These are phyloP conservation scores for Thamnaconus septentrionalis DNA, from an alignment of 2,113 vertebrate genomes.

Conservation along the genomic window DNA sequence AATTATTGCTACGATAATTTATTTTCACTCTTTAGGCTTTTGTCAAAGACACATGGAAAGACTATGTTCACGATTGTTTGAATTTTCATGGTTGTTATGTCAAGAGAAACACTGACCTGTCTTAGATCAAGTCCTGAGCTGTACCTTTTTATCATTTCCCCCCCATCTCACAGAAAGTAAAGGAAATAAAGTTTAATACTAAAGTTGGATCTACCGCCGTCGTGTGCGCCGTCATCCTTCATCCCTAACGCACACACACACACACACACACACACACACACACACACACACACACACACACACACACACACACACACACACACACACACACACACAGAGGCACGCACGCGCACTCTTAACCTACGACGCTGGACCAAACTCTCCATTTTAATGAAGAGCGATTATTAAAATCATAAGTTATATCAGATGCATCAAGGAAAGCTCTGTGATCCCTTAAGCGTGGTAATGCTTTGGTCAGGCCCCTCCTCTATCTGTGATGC, in stretches of 20 bases:
- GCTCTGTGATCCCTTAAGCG: slow-evolving; percentile 63
- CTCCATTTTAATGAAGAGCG: slow-evolving; percentile 41
- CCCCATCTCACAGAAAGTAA: slow-evolving; percentile 77
- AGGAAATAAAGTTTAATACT: slow-evolving; percentile 82
- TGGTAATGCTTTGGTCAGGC: slow-evolving; percentile 71
- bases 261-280: too few species aligned
- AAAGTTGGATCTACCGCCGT: slow-evolving; percentile 42
- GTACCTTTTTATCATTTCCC: slow-evolving; percentile 79
- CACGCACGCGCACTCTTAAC: background rate
- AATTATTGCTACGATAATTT: slow-evolving; percentile 85
- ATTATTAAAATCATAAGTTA: slow-evolving; percentile 67
- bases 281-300: too few species aligned
- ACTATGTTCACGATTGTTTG: slow-evolving; percentile 62
- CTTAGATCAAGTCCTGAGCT: slow-evolving; percentile 76
- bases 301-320: too few species aligned
- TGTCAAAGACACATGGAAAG: slow-evolving; percentile 74
- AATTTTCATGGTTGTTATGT: slow-evolving; percentile 75
- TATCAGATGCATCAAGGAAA: slow-evolving; percentile 68
- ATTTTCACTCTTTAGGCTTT: slow-evolving; percentile 81
- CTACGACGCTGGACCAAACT: slow-evolving; percentile 11
- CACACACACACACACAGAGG: too few species aligned
- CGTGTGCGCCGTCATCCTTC: slow-evolving; percentile 5
- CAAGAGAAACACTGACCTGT: slow-evolving; percentile 77
- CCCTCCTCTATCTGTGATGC: slow-evolving; percentile 66
- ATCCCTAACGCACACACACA: background rate